phyloP scores from a whole-genome alignment of 2,797 vertebrate genomes.

The Hydrophis major region DNA sequence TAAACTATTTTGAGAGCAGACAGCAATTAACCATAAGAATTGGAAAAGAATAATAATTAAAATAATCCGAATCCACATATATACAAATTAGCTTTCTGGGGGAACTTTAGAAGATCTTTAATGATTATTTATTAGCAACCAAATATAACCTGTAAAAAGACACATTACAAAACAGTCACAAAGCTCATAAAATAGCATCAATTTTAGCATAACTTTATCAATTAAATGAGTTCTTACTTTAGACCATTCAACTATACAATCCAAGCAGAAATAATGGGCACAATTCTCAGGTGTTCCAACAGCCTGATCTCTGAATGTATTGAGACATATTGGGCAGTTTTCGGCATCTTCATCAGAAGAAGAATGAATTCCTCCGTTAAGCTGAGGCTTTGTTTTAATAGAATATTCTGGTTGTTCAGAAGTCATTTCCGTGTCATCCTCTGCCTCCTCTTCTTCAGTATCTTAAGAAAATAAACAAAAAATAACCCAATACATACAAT shows the following conservation, averaged over 20 bases:
- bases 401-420: constrained; percentile 24
- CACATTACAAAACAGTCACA: not conserved
- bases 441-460: constrained; percentile 68
- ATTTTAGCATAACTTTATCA: not conserved
- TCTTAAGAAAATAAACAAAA: constrained; percentile 44
- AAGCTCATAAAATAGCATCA: not conserved
- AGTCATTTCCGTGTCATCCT: constrained; percentile 58
- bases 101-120: not conserved
- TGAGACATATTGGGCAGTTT: constrained; percentile 95
- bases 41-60: not conserved
- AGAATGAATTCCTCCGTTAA: constrained; percentile 19
- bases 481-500: not conserved
- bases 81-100: not conserved
- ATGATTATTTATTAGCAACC: not conserved
- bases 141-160: not conserved
- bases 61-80: not conserved
- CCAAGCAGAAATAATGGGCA: constrained; percentile 94
- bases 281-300: constrained; percentile 94
- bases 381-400: constrained; percentile 40
- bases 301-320: constrained; percentile 86
- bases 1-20: not conserved
- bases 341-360: constrained; percentile 90
- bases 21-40: not conserved
- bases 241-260: constrained; percentile 95
- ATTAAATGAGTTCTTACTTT: constrained; percentile 76